Conservation (phyloP, 1,140 invertebrate species). For the Neodiprion lecontei region DNA sequence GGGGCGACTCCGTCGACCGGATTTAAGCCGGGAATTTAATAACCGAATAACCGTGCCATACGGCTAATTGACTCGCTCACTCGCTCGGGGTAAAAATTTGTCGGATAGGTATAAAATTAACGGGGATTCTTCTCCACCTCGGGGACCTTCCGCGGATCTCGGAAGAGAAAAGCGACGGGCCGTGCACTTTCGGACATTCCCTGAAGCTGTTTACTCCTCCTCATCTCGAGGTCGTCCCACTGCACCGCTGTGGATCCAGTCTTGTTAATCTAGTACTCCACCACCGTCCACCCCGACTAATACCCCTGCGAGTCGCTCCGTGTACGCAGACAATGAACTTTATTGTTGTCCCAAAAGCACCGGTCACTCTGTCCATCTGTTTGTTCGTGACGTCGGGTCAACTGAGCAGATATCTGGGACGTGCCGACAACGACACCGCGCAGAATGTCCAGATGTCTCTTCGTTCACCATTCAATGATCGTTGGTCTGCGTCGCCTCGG, state of each 20-base stretch:
- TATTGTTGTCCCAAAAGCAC: conserved; percentile 46
- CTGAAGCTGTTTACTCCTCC: not conserved
- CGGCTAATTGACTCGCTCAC: conserved; percentile 48
- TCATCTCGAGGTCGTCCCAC: not conserved
- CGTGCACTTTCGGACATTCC: too few species aligned
- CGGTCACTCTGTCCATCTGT: conserved; percentile 2
- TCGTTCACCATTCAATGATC: not conserved
- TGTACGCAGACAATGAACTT: conserved; percentile 35
- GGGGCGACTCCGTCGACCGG: conserved; percentile 20
- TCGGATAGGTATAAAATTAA: not conserved
- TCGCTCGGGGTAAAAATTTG: not conserved
- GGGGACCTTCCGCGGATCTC: too few species aligned
- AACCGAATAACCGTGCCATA: conserved; percentile 42
- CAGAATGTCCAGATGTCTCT: not conserved
- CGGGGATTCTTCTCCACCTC: too few species aligned
- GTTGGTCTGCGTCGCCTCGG: not conserved
- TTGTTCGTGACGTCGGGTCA: not conserved
- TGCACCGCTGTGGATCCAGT: not conserved
- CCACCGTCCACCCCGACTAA: too few species aligned
- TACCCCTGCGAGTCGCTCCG: not conserved
- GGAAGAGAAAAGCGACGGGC: too few species aligned
- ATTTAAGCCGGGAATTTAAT: conserved; percentile 58
- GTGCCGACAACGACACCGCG: not conserved
- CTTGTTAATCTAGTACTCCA: not conserved
- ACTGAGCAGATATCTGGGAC: not conserved